Base-by-base conservation (phyloP, 2,797 vertebrate species). In the Characodon lateralis region DNA sequence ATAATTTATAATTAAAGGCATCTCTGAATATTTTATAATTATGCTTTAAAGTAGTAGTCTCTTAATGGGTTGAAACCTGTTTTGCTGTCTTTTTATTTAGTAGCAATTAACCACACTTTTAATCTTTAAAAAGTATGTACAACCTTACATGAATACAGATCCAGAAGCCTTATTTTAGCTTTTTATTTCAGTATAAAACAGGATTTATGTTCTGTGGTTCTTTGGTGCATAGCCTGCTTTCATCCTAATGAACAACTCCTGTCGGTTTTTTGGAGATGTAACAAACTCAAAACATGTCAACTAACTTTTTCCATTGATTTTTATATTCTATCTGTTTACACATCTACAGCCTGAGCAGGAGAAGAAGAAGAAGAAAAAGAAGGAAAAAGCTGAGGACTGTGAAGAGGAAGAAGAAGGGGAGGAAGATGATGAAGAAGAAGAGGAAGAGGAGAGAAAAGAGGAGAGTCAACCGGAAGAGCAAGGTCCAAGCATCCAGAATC, bases 401-500 rank as follows among this genome's bases (percentile, higher is more conserved):
- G 75, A 83, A n/a, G 79, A 59, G 8, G 80, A 72, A 0, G 78
- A 78, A 0, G 84, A 71, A 0, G 86, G 77, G 0, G 86, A 84
- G 0, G 89, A 74, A 0, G 89, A 90, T 0, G 89, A 89, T 0
- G 89, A 92, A 0, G 85, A 87, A 0, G 86, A 85, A 0, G 87
- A 91, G 13, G 84, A 89, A 10, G 90, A 93, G 66, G 86, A 93
- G 70, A 74, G 92, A 77, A 88, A 94, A 76, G 89, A 94, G 51
- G 94, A 94, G 80, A 85, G 2, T 72, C 96, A 96, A 76, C 94
- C 91, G 0, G 98, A 99, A 80, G 98, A 99, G 73, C 97, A 97
- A 76, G 98, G 98, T 0, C 98, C 98, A 24, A 98, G 96, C 86
- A 97, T 99, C 80, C 96, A 95, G 91, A 99, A 98, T 90, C 94